phyloP scores from a whole-genome alignment of 2,797 vertebrate species.

The Rhynchotus rufescens region DNA sequence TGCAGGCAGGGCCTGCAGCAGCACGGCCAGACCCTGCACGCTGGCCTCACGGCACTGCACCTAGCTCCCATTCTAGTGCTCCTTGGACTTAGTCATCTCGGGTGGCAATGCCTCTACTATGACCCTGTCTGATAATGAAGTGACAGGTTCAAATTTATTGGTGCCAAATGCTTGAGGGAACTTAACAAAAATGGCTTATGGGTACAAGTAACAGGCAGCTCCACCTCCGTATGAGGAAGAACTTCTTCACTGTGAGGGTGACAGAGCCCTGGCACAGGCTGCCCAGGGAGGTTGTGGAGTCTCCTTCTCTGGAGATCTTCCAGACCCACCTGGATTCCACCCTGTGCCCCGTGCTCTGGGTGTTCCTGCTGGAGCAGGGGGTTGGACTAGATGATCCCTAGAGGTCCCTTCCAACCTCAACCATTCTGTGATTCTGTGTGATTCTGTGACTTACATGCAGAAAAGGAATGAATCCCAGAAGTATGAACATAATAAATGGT shows the following conservation, averaged over 20 bases:
- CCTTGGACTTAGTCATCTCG: not conserved
- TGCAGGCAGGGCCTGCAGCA: not conserved
- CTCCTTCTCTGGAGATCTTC: too few species aligned
- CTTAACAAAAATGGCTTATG: conserved; percentile 1
- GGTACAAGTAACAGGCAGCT: too few species aligned
- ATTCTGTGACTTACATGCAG: not conserved
- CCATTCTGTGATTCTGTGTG: too few species aligned
- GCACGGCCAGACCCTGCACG: not conserved
- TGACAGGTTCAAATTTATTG: not conserved
- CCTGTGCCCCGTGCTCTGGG: too few species aligned
- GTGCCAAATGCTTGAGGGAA: not conserved
- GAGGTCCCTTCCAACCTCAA: too few species aligned
- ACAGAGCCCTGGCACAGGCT: too few species aligned
- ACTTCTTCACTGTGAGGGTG: too few species aligned
- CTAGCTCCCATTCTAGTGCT: not conserved
- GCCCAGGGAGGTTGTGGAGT: too few species aligned
- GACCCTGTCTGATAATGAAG: conserved; percentile 8
- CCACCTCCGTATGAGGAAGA: too few species aligned
- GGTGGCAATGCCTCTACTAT: not conserved
- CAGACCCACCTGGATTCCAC: too few species aligned
- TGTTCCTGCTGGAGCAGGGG: too few species aligned
- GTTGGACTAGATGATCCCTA: too few species aligned
- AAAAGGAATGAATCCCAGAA: not conserved
- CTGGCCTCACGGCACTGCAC: not conserved
- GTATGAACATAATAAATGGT: not conserved